A percentile compares a stretch with the other conserved stretches of the same genome.
These are phyloP conservation scores for Antheraea pernyi DNA, from an alignment of 1,140 invertebrate species.

Conservation along the genomic window DNA sequence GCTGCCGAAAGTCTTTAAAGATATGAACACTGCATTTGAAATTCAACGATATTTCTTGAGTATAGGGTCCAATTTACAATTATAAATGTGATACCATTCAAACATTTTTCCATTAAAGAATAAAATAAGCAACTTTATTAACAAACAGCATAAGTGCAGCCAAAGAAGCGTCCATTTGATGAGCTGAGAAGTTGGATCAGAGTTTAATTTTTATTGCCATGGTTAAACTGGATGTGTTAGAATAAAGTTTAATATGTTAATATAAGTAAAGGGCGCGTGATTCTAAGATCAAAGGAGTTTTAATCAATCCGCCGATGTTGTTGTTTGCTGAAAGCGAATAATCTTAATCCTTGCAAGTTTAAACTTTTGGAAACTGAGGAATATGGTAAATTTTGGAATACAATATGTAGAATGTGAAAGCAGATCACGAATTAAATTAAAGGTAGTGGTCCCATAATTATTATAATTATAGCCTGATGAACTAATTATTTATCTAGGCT, in stretches of 20 bases:
- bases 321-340: background rate
- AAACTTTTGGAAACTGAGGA: background rate
- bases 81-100: background rate
- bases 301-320: constrained; percentile 57
- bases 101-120: background rate
- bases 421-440: background rate
- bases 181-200: background rate
- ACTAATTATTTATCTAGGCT: no score
- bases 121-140: background rate
- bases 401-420: background rate
- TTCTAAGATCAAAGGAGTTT: constrained; percentile 68
- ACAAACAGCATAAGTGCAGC: background rate
- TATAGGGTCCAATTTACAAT: background rate
- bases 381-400: background rate
- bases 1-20: constrained; percentile 16
- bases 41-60: background rate
- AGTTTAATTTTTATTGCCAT: background rate
- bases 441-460: no score
- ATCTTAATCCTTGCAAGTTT: constrained; percentile 6
- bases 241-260: constrained; percentile 30
- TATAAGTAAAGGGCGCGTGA: constrained; percentile 71
- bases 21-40: background rate
- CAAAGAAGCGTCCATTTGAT: background rate
- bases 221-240: constrained; percentile 3
- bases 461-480: no score